A percentile compares a stretch with the other conserved stretches of the same genome.
Conservation (phyloP, 2,888 invertebrate genomes). For the Limnephilus rhombicus region DNA sequence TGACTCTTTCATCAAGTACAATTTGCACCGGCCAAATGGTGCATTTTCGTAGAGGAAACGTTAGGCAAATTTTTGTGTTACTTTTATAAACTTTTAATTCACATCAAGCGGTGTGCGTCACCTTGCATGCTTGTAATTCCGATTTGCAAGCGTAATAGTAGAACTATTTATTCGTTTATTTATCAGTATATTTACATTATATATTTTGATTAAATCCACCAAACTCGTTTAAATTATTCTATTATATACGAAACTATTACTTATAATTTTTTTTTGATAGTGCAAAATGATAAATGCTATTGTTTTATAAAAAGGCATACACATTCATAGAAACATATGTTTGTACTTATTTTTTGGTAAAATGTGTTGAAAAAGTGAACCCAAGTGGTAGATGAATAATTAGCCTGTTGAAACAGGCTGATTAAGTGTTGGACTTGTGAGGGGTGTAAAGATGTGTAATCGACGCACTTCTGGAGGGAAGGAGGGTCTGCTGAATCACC, state of each 20-base stretch:
- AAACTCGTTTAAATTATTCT: neutral
- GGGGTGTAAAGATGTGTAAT: neutral
- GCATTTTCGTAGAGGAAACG: neutral
- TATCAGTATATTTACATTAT: neutral
- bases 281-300: neutral
- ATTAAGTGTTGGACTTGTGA: neutral
- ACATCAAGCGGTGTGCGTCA: neutral
- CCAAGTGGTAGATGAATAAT: neutral
- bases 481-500: conserved; percentile 69
- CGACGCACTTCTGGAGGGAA: neutral
- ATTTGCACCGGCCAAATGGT: neutral
- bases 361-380: neutral
- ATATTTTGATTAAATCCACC: neutral
- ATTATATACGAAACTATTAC: neutral
- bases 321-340: neutral
- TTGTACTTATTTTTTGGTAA: neutral
- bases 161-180: neutral
- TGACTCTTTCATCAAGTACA: neutral
- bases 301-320: neutral
- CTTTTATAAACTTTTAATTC: neutral
- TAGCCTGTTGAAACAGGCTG: neutral
- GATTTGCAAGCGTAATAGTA: neutral
- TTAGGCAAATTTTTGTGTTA: neutral
- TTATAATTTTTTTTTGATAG: neutral
- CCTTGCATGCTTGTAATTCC: neutral